phyloP scores from a whole-genome alignment of 2,888 invertebrate genomes.

The Salticus scenicus region DNA sequence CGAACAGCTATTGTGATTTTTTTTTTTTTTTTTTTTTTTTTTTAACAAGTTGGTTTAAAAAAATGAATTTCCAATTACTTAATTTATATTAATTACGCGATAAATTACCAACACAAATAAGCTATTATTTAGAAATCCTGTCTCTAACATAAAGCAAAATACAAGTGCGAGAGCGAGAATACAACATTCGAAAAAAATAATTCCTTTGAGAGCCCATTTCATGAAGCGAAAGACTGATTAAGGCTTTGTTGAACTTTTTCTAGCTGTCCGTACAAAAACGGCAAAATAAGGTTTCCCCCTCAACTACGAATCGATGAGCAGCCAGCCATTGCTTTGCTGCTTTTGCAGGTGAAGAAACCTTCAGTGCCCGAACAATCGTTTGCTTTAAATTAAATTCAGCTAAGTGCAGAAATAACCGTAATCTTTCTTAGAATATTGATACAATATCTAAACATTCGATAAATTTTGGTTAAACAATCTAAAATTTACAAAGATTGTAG shows the following conservation, averaged over 20 bases:
- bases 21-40: too few relatives aligned
- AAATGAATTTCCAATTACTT: too few relatives aligned
- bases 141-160: too few relatives aligned
- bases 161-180: too few relatives aligned
- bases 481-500: neutral
- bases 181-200: too few relatives aligned
- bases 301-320: slow-evolving; percentile 52
- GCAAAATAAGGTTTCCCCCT: slow-evolving; percentile 11
- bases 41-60: too few relatives aligned
- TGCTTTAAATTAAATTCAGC: neutral
- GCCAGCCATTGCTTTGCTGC: slow-evolving; percentile 54
- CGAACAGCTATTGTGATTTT: too few relatives aligned
- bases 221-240: neutral
- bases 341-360: slow-evolving; percentile 22
- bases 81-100: too few relatives aligned
- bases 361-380: neutral
- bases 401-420: neutral
- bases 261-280: neutral
- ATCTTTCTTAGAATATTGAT: neutral
- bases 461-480: neutral
- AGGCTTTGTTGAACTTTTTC: neutral
- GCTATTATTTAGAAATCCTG: too few relatives aligned
- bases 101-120: too few relatives aligned
- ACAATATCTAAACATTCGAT: slow-evolving; percentile 8
- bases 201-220: too few relatives aligned